phyloP scores from a whole-genome alignment of 2,113 vertebrate genomes.

The Colinus virginianus region DNA sequence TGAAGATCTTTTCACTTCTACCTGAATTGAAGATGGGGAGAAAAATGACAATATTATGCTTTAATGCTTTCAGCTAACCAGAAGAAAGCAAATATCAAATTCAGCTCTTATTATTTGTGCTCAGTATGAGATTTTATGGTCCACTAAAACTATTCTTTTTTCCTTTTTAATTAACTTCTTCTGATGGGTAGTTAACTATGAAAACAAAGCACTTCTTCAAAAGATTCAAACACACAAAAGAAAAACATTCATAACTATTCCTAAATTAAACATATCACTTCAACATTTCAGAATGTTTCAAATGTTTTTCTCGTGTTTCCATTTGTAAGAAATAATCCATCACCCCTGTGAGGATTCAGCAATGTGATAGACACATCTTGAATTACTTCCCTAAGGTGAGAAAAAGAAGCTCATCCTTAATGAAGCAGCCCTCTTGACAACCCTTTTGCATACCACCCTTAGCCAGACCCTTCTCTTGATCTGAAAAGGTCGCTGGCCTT shows the following conservation, averaged over 20 bases:
- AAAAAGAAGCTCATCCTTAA: conserved; percentile 8
- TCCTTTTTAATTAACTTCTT: not conserved
- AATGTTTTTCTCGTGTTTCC: not conserved
- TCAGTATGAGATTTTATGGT: not conserved
- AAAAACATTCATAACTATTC: not conserved
- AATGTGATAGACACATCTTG: not conserved
- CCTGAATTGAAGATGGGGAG: not conserved
- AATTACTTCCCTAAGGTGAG: conserved; percentile 46
- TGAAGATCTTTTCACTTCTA: not conserved
- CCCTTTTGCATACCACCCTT: conserved; percentile 34
- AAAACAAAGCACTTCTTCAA: not conserved
- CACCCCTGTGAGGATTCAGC: not conserved
- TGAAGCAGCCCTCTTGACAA: conserved; percentile 3
- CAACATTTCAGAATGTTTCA: not conserved
- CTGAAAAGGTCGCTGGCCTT: conserved; percentile 50
- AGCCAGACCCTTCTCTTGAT: conserved; percentile 22
- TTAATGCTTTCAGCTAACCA: not conserved
- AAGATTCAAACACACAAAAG: not conserved
- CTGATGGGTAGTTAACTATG: not conserved
- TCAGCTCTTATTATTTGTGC: not conserved
- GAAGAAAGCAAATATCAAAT: not conserved
- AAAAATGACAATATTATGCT: not conserved
- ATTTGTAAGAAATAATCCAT: not conserved
- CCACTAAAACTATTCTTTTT: not conserved
- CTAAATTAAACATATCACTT: not conserved